phyloP scores from a whole-genome alignment of 2,113 vertebrate genomes.

The Puntigrus tetrazona region DNA sequence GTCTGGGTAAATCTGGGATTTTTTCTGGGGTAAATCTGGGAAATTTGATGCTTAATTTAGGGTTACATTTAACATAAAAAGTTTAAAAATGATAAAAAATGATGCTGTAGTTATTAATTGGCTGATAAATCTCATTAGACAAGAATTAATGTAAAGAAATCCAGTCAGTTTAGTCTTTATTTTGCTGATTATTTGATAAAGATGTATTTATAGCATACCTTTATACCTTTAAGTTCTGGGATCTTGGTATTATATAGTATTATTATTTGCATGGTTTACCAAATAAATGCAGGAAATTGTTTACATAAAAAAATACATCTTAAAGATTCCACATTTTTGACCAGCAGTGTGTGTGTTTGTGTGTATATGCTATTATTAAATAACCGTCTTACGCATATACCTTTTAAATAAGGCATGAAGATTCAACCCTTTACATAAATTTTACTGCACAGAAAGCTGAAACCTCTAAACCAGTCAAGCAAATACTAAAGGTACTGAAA shows the following conservation, averaged over 20 bases:
- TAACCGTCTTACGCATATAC: background rate
- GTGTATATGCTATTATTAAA: too few relatives aligned
- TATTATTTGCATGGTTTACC: background rate
- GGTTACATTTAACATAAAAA: too few relatives aligned
- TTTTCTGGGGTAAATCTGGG: background rate
- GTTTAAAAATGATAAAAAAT: too few relatives aligned
- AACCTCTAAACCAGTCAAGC: conserved; percentile 63
- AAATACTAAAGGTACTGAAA: conserved; percentile 69
- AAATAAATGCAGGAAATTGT: background rate
- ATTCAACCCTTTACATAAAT: conserved; percentile 74
- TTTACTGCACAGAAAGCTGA: conserved; percentile 72
- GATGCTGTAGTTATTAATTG: too few relatives aligned
- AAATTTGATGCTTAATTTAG: background rate
- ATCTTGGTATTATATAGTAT: background rate
- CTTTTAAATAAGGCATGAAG: conserved; percentile 64
- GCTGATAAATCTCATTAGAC: background rate
- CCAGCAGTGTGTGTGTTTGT: background rate
- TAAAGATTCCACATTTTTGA: background rate
- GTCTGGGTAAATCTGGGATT: background rate
- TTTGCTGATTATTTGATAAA: background rate
- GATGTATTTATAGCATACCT: background rate
- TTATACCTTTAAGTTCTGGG: background rate
- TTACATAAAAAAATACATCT: background rate
- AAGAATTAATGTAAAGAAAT: background rate
- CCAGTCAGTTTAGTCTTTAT: background rate